These are phyloP conservation scores for Thaumetopoea pityocampa DNA, from an alignment of 1,140 invertebrate genomes.

Conservation along the genomic window DNA sequence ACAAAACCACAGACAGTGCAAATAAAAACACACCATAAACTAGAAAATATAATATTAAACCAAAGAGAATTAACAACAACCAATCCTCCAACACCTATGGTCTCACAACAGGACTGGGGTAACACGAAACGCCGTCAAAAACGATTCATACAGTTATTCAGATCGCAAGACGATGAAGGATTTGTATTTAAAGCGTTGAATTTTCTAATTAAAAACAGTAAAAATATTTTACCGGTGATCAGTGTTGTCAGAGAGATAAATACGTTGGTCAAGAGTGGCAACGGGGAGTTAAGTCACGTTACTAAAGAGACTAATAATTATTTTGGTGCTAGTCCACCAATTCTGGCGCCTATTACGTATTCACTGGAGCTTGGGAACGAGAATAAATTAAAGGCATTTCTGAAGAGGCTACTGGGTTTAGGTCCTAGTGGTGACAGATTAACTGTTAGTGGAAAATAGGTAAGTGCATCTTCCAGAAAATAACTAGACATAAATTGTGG, in stretches of 20 bases:
- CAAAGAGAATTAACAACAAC: slow-evolving; percentile 5
- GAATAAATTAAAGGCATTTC: slow-evolving; percentile 23
- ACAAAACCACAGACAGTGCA: too few species aligned
- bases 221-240: slow-evolving; percentile 34
- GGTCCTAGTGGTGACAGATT: slow-evolving; percentile 27
- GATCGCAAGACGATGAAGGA: slow-evolving; percentile 14
- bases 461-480: too few species aligned
- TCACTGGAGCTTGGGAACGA: slow-evolving; percentile 35
- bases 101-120: slow-evolving; percentile 3
- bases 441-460: slow-evolving; percentile 28
- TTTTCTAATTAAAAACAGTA: slow-evolving; percentile 32
- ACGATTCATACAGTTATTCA: slow-evolving; percentile 33
- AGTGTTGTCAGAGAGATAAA: slow-evolving; percentile 45
- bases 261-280: slow-evolving; percentile 38
- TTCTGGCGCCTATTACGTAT: slow-evolving; percentile 24
- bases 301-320: slow-evolving; percentile 43
- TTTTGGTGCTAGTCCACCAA: slow-evolving; percentile 24
- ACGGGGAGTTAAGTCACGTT: slow-evolving; percentile 39
- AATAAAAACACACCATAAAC: too few species aligned
- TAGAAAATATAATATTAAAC: too few species aligned
- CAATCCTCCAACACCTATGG: background rate
- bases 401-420: slow-evolving; percentile 43
- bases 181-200: slow-evolving; percentile 35
- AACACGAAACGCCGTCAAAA: slow-evolving; percentile 24
- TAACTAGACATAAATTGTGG: too few species aligned